Evolutionary conservation across 2,888 invertebrate genomes (phyloP).

Genomic region (Idaea biselata): DNA sequence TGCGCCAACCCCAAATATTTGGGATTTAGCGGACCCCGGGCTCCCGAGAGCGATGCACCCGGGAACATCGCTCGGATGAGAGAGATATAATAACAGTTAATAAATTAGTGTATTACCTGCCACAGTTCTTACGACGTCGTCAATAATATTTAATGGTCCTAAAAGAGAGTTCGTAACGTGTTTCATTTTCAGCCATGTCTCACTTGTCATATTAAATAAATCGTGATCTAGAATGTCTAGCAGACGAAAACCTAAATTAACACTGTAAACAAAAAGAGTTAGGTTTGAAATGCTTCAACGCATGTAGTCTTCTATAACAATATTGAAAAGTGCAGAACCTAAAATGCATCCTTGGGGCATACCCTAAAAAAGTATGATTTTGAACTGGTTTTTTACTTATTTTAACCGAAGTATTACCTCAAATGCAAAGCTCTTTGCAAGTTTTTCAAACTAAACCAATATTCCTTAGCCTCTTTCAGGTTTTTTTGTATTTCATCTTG

Average conservation of each 20-base stretch:
- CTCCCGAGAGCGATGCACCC: no score
- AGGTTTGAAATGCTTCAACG: neutral
- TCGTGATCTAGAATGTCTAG: conserved; percentile 61
- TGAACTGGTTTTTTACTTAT: neutral
- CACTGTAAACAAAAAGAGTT: conserved; percentile 38
- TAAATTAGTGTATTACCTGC: conserved; percentile 43
- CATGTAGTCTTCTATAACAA: neutral
- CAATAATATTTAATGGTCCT: conserved; percentile 50
- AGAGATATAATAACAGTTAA: no score
- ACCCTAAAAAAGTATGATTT: neutral
- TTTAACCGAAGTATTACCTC: conserved; percentile 39
- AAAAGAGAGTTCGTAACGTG: conserved; percentile 37
- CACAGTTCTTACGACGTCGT: conserved; percentile 53
- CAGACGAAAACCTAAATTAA: conserved; percentile 54
- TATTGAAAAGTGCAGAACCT: conserved; percentile 3
- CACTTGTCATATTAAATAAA: conserved; percentile 49
- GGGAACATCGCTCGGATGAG: no score
- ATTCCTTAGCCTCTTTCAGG: conserved; percentile 44
- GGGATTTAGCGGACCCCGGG: no score
- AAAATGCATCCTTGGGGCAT: conserved; percentile 9
- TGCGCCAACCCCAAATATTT: no score
- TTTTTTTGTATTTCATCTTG: conserved; percentile 32
- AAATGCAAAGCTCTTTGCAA: conserved; percentile 53
- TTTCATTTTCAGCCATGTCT: conserved; percentile 57
- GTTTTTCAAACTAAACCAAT: conserved; percentile 55